These are phyloP conservation scores for Ursus arctos DNA, from an alignment of 2,113 vertebrate species.

Conservation along the genomic window DNA sequence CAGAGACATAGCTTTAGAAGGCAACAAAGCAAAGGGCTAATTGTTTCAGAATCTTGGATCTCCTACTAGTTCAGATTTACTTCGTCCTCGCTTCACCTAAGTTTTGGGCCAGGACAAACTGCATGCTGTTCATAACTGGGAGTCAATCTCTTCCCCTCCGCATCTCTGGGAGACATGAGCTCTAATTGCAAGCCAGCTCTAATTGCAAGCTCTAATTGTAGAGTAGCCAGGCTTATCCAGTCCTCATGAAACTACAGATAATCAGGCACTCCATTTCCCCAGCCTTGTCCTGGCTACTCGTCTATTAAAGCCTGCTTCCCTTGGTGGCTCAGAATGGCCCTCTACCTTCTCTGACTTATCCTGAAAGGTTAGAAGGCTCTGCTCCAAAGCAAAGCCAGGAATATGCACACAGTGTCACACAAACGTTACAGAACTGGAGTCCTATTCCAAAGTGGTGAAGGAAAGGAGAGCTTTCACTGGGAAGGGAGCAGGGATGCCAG, in stretches of 20 bases:
- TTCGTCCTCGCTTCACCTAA: neutral
- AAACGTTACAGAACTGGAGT: neutral
- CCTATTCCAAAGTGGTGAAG: neutral
- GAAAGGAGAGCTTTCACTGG: neutral
- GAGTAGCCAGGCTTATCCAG: neutral
- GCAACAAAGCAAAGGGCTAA: neutral
- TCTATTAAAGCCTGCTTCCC: neutral
- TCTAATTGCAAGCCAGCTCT: neutral
- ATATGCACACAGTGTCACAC: neutral
- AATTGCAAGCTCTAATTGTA: too few relatives aligned
- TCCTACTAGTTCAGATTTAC: neutral
- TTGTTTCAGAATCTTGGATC: neutral
- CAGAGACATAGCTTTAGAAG: neutral
- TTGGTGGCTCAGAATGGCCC: neutral
- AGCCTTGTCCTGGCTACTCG: neutral
- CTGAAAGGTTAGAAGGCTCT: neutral
- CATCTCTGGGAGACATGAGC: neutral
- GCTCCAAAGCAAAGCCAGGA: neutral
- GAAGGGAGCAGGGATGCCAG: neutral
- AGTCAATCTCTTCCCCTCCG: neutral
- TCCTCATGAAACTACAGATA: neutral
- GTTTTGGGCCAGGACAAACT: neutral
- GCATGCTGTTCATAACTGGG: neutral
- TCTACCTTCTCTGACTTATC: neutral
- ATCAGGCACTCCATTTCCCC: neutral